phyloP scores from a whole-genome alignment of 2,797 vertebrate genomes.

The Ispidina lecontei region DNA sequence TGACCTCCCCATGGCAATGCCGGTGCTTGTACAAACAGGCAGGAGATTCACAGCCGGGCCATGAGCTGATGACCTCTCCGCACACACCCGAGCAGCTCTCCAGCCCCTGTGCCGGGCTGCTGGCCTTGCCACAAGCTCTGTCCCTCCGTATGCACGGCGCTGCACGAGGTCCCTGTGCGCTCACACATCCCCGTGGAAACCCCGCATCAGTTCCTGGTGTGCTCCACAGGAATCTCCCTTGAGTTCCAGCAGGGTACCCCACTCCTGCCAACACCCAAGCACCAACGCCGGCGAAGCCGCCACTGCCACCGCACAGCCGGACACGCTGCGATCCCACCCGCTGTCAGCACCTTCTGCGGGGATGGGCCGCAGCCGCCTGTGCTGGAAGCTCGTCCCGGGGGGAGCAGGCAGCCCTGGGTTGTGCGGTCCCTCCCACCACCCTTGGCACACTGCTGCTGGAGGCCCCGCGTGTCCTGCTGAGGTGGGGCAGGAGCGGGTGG shows the following conservation, averaged over 20 bases:
- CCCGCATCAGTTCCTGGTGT: neutral
- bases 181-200: neutral
- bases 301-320: fast-evolving
- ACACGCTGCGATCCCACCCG: fast-evolving
- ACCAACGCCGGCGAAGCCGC: fast-evolving
- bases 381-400: neutral
- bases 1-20: neutral
- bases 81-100: neutral
- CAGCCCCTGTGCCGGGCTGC: neutral
- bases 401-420: neutral
- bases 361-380: neutral
- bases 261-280: neutral
- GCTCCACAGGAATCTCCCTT: fast-evolving
- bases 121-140: fast-evolving
- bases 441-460: neutral
- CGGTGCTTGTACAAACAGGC: conserved; percentile 1
- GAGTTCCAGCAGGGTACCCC: fast-evolving
- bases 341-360: neutral
- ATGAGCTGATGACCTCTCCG: neutral
- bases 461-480: neutral
- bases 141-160: fast-evolving
- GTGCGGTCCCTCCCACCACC: neutral
- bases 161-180: neutral
- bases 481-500: neutral
- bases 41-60: neutral